Percentiles rank a stretch among this genome's conserved stretches.
phyloP scores from a whole-genome alignment of 2,888 invertebrate species.

The Erannis defoliaria region DNA sequence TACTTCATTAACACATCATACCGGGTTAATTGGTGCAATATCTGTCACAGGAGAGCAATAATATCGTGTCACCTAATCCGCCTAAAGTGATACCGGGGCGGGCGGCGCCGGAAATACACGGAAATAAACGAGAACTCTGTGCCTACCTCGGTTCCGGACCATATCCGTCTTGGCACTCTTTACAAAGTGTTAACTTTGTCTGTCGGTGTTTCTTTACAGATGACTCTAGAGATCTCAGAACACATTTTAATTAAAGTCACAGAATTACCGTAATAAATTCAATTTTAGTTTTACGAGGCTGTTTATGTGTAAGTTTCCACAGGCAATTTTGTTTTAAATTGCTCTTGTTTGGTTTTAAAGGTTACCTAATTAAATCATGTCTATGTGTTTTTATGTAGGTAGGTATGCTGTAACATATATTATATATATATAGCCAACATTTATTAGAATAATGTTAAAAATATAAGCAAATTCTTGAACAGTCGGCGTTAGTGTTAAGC shows the following conservation, averaged over 20 bases:
- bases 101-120: conserved; percentile 31
- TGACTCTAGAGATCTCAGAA: conserved; percentile 17
- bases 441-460: neutral
- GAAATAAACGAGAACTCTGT: conserved; percentile 39
- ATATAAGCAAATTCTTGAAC: neutral
- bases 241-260: conserved; percentile 17
- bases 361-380: neutral
- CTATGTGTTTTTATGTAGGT: neutral
- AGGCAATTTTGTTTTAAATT: conserved; percentile 16
- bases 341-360: conserved; percentile 1
- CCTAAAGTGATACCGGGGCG: conserved; percentile 11
- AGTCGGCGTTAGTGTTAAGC: conserved; percentile 2
- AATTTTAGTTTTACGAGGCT: conserved; percentile 14
- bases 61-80: conserved; percentile 38
- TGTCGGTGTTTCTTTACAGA: conserved; percentile 33
- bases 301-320: conserved; percentile 1
- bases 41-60: conserved; percentile 37
- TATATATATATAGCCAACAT: neutral
- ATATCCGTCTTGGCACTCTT: conserved; percentile 35
- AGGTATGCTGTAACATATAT: too few species aligned
- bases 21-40: conserved; percentile 34
- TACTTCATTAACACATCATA: conserved; percentile 20
- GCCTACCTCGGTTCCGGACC: conserved; percentile 37
- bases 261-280: too few species aligned
- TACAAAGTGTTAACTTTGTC: conserved; percentile 35